Base-by-base conservation (phyloP, 2,113 vertebrate species). In the Sardina pilchardus region DNA sequence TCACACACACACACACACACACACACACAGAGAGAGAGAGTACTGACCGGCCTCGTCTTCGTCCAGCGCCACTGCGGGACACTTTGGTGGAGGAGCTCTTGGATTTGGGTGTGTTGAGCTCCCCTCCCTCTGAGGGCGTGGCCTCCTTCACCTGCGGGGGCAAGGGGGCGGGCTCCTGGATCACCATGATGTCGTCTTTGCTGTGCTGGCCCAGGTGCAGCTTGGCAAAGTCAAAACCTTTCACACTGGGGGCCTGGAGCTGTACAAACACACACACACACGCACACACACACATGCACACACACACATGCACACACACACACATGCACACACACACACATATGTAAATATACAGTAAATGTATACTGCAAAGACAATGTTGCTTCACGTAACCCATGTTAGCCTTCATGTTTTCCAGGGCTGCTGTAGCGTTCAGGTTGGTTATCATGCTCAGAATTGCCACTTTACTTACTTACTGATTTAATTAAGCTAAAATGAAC, bases 191-290 rank as follows among this genome's bases (percentile, higher is more conserved):
- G 91, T 98, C 96, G 3, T 99, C 98, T 89, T 99, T 99, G 88
- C 95, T 98, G 93, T 98, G 97, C 90, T 99, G 98, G 4, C 98
- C 98, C 85, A 99, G 95, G 90, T 99, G 98, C 59, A 99, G 97
- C 92, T 99, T 99, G 17, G 98, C 98, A 86, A 99, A 99, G 91
- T 99, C 98, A 85, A 99, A 99, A 82, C 98, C 98, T 93, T 99
- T 99, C 83, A 99, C 98, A 0, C 96, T 99, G 47, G 98, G 97
- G 43, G 96, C 97, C 94, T 99, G 98, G 87, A 99, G 95, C 98
- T 99, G 88, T 21, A 89, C 86, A 82, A 90, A 91, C 88, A 80
- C 86, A 71, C 59, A 47, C 34, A 88, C 53, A 45, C 80, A 81
- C 67, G 34, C 63, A 34, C 59, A 67, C 59, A 67, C 59, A 67